Evolutionary conservation across 2,888 invertebrate species (phyloP).

Genomic region (Parnassius apollo): DNA sequence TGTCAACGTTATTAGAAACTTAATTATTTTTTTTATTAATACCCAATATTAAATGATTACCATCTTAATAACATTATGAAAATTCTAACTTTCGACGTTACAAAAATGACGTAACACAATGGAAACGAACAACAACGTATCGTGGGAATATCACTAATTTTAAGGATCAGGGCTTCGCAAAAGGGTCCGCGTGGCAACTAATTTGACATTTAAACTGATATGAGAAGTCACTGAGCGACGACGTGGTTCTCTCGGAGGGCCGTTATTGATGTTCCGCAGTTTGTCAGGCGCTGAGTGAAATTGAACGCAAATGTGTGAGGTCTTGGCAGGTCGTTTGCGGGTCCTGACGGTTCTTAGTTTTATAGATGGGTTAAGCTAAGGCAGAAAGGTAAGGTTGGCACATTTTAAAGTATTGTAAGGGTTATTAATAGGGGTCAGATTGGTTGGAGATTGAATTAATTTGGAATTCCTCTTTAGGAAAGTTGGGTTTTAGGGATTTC

Average conservation of each 20-base stretch:
- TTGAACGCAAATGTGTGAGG: conserved; percentile 11
- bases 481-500: too few relatives aligned
- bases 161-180: conserved; percentile 12
- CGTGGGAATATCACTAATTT: conserved; percentile 27
- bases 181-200: conserved; percentile 4
- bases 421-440: background rate
- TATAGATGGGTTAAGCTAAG: background rate
- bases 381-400: background rate
- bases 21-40: too few relatives aligned
- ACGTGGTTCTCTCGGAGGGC: background rate
- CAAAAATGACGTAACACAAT: conserved; percentile 3
- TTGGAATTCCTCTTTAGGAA: too few relatives aligned
- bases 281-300: conserved; percentile 11
- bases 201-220: conserved; percentile 25
- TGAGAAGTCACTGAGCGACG: conserved; percentile 9
- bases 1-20: too few relatives aligned
- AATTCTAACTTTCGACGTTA: too few relatives aligned
- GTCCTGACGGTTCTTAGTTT: background rate
- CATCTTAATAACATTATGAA: too few relatives aligned
- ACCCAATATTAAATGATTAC: too few relatives aligned
- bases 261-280: conserved; percentile 18
- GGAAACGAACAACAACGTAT: conserved; percentile 4
- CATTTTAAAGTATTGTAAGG: background rate
- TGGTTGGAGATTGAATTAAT: background rate
- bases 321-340: conserved; percentile 9